Base-by-base conservation (phyloP, 2,113 vertebrate genomes). In the Lynx canadensis region DNA sequence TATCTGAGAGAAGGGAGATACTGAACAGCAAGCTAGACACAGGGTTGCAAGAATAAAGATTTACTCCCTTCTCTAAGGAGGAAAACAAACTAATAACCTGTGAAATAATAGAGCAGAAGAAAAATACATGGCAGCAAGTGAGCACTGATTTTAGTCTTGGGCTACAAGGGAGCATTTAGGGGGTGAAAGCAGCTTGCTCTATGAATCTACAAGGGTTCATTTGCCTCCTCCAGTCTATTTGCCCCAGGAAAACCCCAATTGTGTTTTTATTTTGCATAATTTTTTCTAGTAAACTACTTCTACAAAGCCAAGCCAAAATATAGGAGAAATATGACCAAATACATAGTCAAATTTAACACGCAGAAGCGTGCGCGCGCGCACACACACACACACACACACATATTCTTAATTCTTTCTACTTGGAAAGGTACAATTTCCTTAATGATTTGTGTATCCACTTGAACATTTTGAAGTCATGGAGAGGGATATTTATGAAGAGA, bases 81-180 rank as follows among this genome's bases (percentile, higher is more conserved):
- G 33, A 89, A 81, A 60, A 93, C 38, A 96, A 95, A 94, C 66
- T 79, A 48, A 86, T 80, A 93, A 38, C 33, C 55, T 50, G 5
- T 87, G 16, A 29, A 63, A 84, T 69, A 66, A 79, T 23, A 90
- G n/a, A 29, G 65, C 15, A 78, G 33, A 23, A 82, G 66, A 95
- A 89, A 94, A 91, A 73, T 19, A 57, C 48, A 74, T 8, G 15
- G 66, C 27, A 41, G 82, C 74, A 86, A 97, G 38, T 52, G 33
- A 92, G 19, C 76, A 92, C 18, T 80, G 68, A 95, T n/a, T 73
- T 94, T 88, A 27, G 36, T 68, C 55, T 45, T 76, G 65, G 45
- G 38, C 83, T 18, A 92, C 57, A 96, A 81, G 57, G 23, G 79
- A 71, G 41, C 79, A 87, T 79, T 93, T 52, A 85, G 33, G 31